Evolutionary conservation across 2,797 vertebrate genomes (phyloP).

Genomic region (Anguilla megastoma): DNA sequence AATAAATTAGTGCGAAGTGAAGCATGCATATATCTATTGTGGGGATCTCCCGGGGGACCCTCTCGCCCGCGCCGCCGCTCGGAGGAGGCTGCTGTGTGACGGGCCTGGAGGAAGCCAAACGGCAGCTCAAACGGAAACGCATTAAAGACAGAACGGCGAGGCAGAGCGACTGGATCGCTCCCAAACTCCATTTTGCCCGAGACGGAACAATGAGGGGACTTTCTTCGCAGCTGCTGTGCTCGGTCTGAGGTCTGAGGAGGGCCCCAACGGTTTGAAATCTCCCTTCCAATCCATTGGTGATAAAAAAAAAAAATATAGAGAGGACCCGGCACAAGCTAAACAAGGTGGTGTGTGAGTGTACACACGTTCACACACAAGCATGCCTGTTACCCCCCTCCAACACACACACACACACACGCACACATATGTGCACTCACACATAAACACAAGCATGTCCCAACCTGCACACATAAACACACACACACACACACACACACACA

Average conservation of each 20-base stretch:
- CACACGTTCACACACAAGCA: conserved; percentile 17
- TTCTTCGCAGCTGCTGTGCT: background rate
- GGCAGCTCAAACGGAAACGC: conserved; percentile 41
- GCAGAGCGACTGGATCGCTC: conserved; percentile 37
- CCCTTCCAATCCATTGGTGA: background rate
- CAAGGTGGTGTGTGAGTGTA: background rate
- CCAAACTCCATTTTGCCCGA: conserved; percentile 8
- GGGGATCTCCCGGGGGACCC: conserved; percentile 43
- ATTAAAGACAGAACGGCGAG: conserved; percentile 46
- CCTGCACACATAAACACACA: background rate
- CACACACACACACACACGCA: conserved; percentile 15
- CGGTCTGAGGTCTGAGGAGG: background rate
- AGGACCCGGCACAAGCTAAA: background rate
- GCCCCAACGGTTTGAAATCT: background rate
- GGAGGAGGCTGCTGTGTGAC: conserved; percentile 40
- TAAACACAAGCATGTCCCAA: background rate
- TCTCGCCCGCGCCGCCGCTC: conserved; percentile 28
- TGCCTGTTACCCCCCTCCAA: background rate
- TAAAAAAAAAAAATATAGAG: too few species aligned
- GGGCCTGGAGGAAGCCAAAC: conserved; percentile 39
- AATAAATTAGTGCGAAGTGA: conserved; percentile 47
- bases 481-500: background rate
- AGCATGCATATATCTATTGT: conserved; percentile 47
- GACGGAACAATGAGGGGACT: conserved; percentile 12
- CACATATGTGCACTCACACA: conserved; percentile 4